phyloP scores from a whole-genome alignment of 1,140 invertebrate genomes.

The Homarus americanus region DNA sequence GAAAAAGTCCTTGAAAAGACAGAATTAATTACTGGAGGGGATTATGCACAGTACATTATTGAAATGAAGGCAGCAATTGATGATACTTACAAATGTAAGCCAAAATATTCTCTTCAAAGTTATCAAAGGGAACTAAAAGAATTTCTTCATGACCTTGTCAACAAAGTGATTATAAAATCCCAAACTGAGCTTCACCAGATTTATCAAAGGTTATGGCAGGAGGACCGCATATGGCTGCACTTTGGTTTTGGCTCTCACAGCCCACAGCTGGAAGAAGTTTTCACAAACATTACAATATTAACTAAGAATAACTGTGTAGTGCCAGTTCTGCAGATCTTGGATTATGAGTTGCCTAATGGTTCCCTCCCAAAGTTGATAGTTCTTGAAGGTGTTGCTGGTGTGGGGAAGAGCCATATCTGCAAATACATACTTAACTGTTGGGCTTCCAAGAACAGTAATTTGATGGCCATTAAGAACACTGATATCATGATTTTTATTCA shows the following conservation, averaged over 20 bases:
- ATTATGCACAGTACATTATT: neutral
- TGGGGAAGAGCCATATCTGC: slow-evolving; percentile 16
- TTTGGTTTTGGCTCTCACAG: neutral
- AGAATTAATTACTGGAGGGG: neutral
- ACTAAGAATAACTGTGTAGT: neutral
- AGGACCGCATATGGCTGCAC: neutral
- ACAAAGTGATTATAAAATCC: neutral
- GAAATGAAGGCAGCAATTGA: neutral
- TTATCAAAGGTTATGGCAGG: neutral
- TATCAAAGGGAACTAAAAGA: slow-evolving; percentile 21
- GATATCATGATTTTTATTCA: slow-evolving; percentile 20
- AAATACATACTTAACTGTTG: slow-evolving; percentile 18
- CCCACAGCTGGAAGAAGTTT: neutral
- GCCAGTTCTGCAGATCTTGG: neutral
- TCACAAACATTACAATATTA: neutral
- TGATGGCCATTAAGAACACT: neutral
- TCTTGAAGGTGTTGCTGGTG: slow-evolving; percentile 12
- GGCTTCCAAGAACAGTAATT: neutral
- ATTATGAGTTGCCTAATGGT: neutral
- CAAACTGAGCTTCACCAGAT: neutral
- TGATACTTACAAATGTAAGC: neutral
- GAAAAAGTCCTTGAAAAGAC: neutral
- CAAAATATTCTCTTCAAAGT: neutral
- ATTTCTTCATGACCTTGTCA: neutral
- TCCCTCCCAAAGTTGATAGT: neutral